Base-by-base conservation (phyloP, 2,888 invertebrate species). In the Lampropteryx suffumata region DNA sequence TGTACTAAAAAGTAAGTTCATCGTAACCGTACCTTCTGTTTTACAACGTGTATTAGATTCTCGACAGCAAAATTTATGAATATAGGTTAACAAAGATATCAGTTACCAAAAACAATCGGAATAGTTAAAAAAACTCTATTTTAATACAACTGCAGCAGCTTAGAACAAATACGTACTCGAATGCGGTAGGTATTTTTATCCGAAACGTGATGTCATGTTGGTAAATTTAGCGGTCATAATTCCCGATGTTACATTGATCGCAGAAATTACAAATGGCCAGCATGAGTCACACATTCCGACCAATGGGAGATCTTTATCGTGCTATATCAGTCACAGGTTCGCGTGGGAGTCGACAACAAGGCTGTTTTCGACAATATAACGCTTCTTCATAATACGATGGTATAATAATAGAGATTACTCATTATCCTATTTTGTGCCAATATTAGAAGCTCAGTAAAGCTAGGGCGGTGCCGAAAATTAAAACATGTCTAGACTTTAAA, bases 281-380 rank as follows among this genome's bases (percentile, higher is more conserved):
- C 44, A 61, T 89, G 88, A 88, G 72, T 89, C 86, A 89, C 60
- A 24, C 60, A 53, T 59, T 60, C 65, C 69, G 64, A 65, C 79
- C 82, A 78, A 82, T 79, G 56, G 65, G 63, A 65, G 68, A 61
- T 63, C 65, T 62, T 55, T 67, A 73, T 71, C 67, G 66, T 56
- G 67, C 73, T 80, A 83, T 84, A 86, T 85, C 72, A 64, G 78
- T 56, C 65, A 61, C 65, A 56, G 66, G 69, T 62, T 69, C 72
- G 76, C 82, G 89, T 89, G 79, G 89, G 88, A 71, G 79, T 70
- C 64, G 63, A 79, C 68, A 85, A 87, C 88, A 86, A 88, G 84
- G 82, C 81, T 83, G 73, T 63, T 82, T 81, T 81, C 73, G 73
- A 78, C 78, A 77, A 76, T 75, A 80, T 78, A 78, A 76, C 73